Base-by-base conservation (phyloP, 2,888 invertebrate species). In the Drosophila mettleri region DNA sequence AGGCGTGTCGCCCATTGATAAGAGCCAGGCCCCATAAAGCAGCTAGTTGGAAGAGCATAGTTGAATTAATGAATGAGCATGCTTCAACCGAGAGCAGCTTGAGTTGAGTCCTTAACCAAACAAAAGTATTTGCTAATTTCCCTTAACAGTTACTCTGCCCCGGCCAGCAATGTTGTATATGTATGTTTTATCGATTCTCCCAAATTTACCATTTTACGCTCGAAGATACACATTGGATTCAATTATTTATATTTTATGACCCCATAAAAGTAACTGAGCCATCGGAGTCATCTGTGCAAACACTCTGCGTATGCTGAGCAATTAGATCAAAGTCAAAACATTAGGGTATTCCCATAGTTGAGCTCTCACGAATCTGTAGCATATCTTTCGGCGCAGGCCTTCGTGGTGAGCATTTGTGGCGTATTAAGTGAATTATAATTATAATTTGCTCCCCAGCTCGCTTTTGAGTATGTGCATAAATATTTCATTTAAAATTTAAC, bases 371-470 rank as follows among this genome's bases (percentile, higher is more conserved):
- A 46, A 34, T 29, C 8, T 41, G 58, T 20, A 24, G 38, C 62
- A 60, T 60, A 69, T 80, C 65, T 78, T 41, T 58, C 0, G 14
- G 22, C 41, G 43, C 62, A 62, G 48, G 20, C 36, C n/a, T 38
- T 34, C 54, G 57, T 34, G 31, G 34, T 2, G 14, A 14, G 2
- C 27, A 10, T 43, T 39, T 31, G 53, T 8, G 64, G 59, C 45
- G 58, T 49, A 48, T 78, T 70, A 65, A 64, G 59, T 74, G 63
- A 79, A 70, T 77, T 63, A 74, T 62, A 79, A 70, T 77, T 63
- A 74, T 62, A 58, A 74, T 57, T 66, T 69, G 27, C 57, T 16
- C 45, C 16, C 29, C 33, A 22, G n/a, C 31, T 45, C 43, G 29
- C 22, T 46, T 10, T 24, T 31, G 36, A 29, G 29, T 57, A 38